These are phyloP conservation scores for Acleris sparsana DNA, from an alignment of 2,888 invertebrate species.

Conservation along the genomic window DNA sequence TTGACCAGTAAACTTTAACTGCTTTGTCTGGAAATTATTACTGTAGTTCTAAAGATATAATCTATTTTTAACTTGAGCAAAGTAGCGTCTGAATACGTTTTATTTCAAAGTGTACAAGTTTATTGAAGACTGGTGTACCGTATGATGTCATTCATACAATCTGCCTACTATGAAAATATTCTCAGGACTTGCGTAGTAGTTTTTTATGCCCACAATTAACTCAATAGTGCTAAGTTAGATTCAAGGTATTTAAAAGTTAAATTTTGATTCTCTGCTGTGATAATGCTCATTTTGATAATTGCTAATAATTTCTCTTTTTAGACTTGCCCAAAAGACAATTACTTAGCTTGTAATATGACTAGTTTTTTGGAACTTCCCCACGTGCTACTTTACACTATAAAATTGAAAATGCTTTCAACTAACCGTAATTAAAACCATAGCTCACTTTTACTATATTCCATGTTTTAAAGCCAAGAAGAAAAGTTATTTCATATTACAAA, in stretches of 20 bases:
- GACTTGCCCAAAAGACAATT: not conserved
- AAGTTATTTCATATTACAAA: no score
- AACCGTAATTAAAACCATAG: not conserved
- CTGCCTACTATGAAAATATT: not conserved
- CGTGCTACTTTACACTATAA: constrained; percentile 1
- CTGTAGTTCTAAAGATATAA: not conserved
- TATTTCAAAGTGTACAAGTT: not conserved
- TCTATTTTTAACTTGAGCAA: not conserved
- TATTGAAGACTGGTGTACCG: not conserved
- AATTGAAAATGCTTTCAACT: constrained; percentile 1
- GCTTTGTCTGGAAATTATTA: not conserved
- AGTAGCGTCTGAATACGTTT: not conserved
- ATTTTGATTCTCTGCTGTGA: no score
- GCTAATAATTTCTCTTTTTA: not conserved
- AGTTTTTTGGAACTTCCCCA: constrained; percentile 1
- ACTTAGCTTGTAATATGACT: not conserved
- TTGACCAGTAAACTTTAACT: constrained; percentile 44
- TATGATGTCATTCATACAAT: not conserved
- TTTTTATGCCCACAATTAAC: not conserved
- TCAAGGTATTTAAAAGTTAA: no score
- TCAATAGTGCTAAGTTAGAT: not conserved
- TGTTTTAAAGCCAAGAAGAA: no score
- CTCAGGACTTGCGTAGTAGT: not conserved
- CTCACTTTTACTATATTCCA: no score
- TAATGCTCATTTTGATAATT: no score